Evolutionary conservation across 1,140 invertebrate species (phyloP).

Genomic region (Euura lappo): DNA sequence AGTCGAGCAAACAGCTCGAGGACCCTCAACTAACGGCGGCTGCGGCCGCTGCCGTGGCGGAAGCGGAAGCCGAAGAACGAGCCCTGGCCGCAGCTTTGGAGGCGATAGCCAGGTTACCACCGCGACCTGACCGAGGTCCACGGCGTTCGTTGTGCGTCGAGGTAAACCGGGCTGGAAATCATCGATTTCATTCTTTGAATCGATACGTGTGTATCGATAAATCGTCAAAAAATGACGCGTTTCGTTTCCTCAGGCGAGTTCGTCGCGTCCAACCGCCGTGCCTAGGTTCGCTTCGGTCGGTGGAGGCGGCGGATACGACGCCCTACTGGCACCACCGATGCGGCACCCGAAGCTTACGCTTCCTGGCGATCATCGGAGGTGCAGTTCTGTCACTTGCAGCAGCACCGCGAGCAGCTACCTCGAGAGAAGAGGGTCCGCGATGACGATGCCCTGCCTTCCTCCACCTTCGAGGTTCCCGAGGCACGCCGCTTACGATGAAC

Average conservation of each 20-base stretch:
- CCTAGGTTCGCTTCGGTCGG: constrained; percentile 72
- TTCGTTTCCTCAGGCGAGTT: constrained; percentile 53
- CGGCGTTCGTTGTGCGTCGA: constrained; percentile 54
- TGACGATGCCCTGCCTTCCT: constrained; percentile 72
- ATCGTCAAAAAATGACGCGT: constrained; percentile 53
- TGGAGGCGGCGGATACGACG: constrained; percentile 69
- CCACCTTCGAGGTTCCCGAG: constrained; percentile 59
- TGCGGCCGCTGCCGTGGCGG: constrained; percentile 75
- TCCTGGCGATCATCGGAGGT: constrained; percentile 66
- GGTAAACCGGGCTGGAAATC: constrained; percentile 28
- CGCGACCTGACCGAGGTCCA: constrained; percentile 54
- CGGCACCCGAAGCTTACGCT: constrained; percentile 55
- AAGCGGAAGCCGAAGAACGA: constrained; percentile 74
- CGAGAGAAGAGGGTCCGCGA: constrained; percentile 77
- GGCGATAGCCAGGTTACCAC: constrained; percentile 67
- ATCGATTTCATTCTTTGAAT: too few relatives aligned
- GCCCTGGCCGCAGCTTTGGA: constrained; percentile 75
- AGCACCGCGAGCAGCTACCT: constrained; percentile 82
- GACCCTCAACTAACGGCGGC: constrained; percentile 66
- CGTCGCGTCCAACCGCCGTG: constrained; percentile 53
- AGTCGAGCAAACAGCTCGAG: constrained; percentile 59
- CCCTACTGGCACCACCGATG: constrained; percentile 68
- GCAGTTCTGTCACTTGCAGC: constrained; percentile 81
- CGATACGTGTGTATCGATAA: constrained; percentile 40
- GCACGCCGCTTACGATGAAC: constrained; percentile 54